These are phyloP conservation scores for Nysson spinosus DNA, from an alignment of 2,888 invertebrate species.

Conservation along the genomic window DNA sequence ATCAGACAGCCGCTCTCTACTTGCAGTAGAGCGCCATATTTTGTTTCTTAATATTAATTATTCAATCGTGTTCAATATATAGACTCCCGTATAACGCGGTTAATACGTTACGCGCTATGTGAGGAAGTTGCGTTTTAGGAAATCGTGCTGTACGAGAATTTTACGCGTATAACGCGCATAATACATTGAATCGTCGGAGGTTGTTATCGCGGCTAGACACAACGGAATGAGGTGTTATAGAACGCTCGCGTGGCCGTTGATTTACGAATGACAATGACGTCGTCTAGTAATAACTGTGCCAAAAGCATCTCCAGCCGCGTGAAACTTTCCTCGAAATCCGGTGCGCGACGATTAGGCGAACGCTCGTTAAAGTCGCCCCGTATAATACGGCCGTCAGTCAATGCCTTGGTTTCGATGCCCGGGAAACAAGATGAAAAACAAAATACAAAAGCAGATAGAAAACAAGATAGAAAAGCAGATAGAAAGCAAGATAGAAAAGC, in stretches of 20 bases:
- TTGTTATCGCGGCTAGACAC: not conserved
- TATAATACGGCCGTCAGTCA: constrained; percentile 31
- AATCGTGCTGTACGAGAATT: no score
- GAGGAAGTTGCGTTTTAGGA: no score
- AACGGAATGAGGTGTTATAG: not conserved
- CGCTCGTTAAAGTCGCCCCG: constrained; percentile 48
- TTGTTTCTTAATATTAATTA: no score
- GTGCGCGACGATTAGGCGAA: constrained; percentile 47
- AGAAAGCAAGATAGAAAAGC: constrained; percentile 24
- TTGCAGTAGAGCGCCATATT: no score
- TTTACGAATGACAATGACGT: constrained; percentile 54
- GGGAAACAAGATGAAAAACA: constrained; percentile 17
- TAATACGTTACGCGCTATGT: no score
- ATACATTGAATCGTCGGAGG: no score
- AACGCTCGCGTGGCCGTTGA: constrained; percentile 32
- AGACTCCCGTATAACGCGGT: no score
- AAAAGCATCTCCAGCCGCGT: constrained; percentile 42
- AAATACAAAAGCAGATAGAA: not conserved
- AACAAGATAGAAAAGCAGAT: constrained; percentile 31
- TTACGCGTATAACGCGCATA: no score
- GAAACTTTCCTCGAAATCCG: constrained; percentile 48
- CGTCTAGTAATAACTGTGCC: constrained; percentile 40
- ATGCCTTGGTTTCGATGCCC: constrained; percentile 27
- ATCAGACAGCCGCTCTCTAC: no score
- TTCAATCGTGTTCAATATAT: no score